Evolutionary conservation across 2,888 invertebrate species (phyloP), one percentile per base, ranked within the genome.

Genomic region (Busseola fusca): DNA sequence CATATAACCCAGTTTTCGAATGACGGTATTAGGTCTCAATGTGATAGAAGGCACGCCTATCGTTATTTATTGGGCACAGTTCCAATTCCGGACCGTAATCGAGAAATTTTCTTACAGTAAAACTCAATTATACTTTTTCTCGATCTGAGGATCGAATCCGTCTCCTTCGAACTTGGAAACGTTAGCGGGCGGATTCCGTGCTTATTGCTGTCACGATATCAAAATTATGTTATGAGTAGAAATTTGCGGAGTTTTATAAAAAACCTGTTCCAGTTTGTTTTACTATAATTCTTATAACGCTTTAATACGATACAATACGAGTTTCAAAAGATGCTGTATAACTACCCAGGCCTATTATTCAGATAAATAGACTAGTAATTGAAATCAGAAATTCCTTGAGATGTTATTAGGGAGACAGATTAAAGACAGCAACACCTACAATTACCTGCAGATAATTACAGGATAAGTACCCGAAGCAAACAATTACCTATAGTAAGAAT

Each of bases 11-110:
- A 82, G 82, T 82, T 79, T 64, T 68, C 64, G 67, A 72, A 72
- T 72, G 78, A 58, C 72, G 54, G 54, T 78, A 78, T 78, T 82
- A 79, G 82, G 79, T 78, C 72, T 68, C 82, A 72, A 67, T 72
- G 72, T 78, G 57, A 78, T 82, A 76, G 77, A 70, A 78, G 81
- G 78, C 72, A 72, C 72, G 82, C 82, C 78, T 79, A 82, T 79
- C 82, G 82, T 82, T 82, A 79, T 82, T 79, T 79, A 82, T 82
- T 79, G 78, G 78, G 78, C 78, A 79, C 73, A 79, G 79, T 82
- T 78, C 82, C 82, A 79, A 82, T 82, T 78, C 73, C 42, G 64
- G 67, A 12, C 52, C 62, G 67, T 78, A 82, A 78, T 82, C 82
- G 82, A 78, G 78, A 78, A 81, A 65, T 82, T 78, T 79, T 72